These are phyloP conservation scores for Anabacerthia variegaticeps DNA, from an alignment of 2,797 vertebrate species.

Conservation along the genomic window DNA sequence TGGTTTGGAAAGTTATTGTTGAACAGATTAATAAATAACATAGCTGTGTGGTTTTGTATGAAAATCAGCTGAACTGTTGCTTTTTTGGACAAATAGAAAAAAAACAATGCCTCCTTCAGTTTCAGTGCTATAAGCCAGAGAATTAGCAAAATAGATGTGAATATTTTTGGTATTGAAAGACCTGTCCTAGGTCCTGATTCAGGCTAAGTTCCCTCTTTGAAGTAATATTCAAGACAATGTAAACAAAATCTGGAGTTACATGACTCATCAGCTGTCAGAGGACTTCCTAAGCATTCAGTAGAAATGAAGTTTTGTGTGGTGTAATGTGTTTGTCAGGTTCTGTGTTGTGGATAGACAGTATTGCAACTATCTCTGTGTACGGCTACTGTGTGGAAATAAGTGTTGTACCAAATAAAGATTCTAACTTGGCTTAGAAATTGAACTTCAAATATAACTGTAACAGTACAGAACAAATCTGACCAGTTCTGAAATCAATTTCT, in stretches of 20 bases:
- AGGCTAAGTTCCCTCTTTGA: not conserved
- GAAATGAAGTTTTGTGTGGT: not conserved
- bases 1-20: not conserved
- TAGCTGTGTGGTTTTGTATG: not conserved
- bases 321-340: not conserved
- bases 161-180: not conserved
- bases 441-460: not conserved
- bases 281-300: not conserved
- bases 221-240: not conserved
- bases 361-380: not conserved
- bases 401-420: not conserved
- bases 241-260: not conserved
- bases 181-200: conserved; percentile 48
- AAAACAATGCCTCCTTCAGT: not conserved
- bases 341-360: not conserved
- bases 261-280: not conserved
- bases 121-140: not conserved
- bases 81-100: not conserved
- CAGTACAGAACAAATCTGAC: not conserved
- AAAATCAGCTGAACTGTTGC: not conserved
- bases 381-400: not conserved
- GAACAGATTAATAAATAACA: not conserved
- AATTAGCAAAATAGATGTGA: not conserved
- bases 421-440: not conserved
- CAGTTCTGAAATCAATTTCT: conserved; percentile 30